These are phyloP conservation scores for Psittacula derbiana DNA, from an alignment of 2,797 vertebrate genomes.

Conservation along the genomic window DNA sequence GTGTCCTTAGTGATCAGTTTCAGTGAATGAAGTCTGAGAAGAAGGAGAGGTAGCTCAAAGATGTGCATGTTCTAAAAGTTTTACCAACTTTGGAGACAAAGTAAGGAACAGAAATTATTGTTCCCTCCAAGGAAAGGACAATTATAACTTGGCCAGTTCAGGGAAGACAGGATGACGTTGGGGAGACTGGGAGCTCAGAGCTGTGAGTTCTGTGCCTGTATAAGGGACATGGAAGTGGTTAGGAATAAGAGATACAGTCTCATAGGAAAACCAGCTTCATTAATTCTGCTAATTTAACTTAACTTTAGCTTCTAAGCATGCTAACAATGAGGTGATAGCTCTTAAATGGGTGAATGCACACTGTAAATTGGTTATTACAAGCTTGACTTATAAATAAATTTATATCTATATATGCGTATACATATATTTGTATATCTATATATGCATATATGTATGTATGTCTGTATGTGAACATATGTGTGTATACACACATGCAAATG, in stretches of 20 bases:
- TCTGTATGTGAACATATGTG: not conserved
- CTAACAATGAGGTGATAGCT: not conserved
- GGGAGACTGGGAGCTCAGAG: not conserved
- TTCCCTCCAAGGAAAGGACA: not conserved
- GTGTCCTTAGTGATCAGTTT: not conserved
- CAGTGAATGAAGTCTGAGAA: not conserved
- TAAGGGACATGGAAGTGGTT: not conserved
- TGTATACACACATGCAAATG: not conserved
- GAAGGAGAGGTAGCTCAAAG: not conserved
- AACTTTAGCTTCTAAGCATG: not conserved
- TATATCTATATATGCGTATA: not conserved
- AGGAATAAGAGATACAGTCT: not conserved
- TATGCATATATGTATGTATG: not conserved
- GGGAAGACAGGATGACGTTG: rapidly evolving
- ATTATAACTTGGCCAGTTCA: not conserved
- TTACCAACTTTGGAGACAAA: not conserved
- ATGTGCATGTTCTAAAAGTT: not conserved
- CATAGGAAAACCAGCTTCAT: not conserved
- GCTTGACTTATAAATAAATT: not conserved
- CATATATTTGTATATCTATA: not conserved
- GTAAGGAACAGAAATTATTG: not conserved
- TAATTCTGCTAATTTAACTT: conserved; percentile 38
- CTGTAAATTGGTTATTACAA: not conserved
- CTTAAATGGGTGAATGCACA: not conserved
- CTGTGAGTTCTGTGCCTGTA: not conserved